Conservation (phyloP, 30 jellyfish, hydroid and myxozoan species). For the Mastigias papua region DNA sequence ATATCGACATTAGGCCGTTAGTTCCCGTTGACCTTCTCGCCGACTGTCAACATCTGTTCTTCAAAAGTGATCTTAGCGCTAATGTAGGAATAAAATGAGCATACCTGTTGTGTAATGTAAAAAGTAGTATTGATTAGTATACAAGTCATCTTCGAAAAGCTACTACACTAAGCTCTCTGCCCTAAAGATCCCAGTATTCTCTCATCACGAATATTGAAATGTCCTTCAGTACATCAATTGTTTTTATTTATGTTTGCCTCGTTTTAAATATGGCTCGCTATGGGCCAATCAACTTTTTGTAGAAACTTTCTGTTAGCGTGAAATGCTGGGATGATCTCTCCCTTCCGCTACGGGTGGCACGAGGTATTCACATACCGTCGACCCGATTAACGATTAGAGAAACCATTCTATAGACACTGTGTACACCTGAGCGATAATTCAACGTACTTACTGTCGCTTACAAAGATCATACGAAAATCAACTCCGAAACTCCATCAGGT, state of each 20-base stretch:
- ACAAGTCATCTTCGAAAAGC: not conserved
- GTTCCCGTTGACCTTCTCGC: constrained; percentile 19
- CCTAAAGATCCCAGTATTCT: not conserved
- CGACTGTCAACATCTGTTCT: not conserved
- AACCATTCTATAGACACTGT: too few species aligned
- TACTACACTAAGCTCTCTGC: not conserved
- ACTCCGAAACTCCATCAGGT: too few species aligned
- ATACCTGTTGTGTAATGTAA: not conserved
- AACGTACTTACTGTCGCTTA: too few species aligned
- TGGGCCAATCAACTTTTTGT: too few species aligned
- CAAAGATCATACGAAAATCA: too few species aligned
- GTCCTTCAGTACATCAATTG: not conserved
- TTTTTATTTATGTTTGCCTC: constrained; percentile 2
- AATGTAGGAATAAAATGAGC: not conserved
- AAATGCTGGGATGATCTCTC: too few species aligned
- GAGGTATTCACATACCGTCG: too few species aligned
- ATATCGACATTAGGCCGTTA: not conserved
- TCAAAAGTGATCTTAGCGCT: not conserved
- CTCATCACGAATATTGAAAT: not conserved
- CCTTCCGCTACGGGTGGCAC: too few species aligned
- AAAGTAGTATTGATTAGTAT: not conserved
- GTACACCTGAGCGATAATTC: too few species aligned
- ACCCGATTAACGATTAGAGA: too few species aligned
- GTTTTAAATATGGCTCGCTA: not conserved
- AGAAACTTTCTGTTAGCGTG: too few species aligned